Evolutionary conservation across 2,113 vertebrate species (phyloP), one percentile per base, ranked within the genome.

Genomic region (Leptodactylus fuscus): DNA sequence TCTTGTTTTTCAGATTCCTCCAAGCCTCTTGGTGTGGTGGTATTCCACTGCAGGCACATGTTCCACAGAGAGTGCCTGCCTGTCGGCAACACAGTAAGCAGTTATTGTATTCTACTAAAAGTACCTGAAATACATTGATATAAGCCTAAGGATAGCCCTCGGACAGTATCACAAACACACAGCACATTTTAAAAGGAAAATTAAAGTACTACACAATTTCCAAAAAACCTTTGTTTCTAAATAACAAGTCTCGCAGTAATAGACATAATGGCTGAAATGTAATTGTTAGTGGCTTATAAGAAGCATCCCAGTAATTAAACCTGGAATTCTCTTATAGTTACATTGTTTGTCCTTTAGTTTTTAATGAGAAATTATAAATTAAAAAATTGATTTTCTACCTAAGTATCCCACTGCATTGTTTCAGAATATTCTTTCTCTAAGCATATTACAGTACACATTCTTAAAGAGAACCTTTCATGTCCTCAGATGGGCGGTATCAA

Each of bases 41-140:
- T 98, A 87, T 99, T 99, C 90, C 96, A 99, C 90, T 99, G 98
- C 92, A 96, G 98, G 85, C 98, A 99, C 65, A 98, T 98, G 97
- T 99, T 99, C 90, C 98, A 99, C 89, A 99, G 96, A 87, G 98
- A 99, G 85, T 99, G 98, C 89, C 94, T 99, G 76, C 96, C 97
- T 0, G 94, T 96, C 22, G 88, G 95, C 38, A 96, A 94, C 92
- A 91, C 93, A 67, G 98, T 99, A 93, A 95, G 96, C 88, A 85
- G 44, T 32, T 36, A 22, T 2, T 9, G 81, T 86, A 34, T 62
- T 87, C 83, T 85, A 38, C 87, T 74, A 12, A 38, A 18, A 15
- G 65, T 78, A 81, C 69, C 49, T 29, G 10, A 77, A 60, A 86
- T 53, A 27, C 80, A 36, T 32, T 78, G 75, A 38, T 81, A 46